phyloP scores from a whole-genome alignment of 2,113 vertebrate species.

The Ovibos moschatus region DNA sequence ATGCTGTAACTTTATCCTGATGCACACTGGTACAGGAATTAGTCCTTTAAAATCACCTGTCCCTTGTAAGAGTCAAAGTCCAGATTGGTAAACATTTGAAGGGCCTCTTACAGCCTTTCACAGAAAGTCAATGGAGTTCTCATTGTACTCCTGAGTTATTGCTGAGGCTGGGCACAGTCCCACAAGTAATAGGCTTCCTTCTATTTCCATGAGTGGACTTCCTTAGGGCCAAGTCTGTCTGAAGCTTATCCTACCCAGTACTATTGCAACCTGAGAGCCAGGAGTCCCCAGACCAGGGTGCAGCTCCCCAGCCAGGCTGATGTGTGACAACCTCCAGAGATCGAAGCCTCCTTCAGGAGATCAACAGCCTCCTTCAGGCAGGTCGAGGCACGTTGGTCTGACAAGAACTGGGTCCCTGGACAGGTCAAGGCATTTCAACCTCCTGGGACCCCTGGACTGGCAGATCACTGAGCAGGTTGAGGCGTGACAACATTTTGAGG shows the following conservation, averaged over 20 bases:
- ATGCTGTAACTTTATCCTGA: background rate
- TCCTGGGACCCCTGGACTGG: background rate
- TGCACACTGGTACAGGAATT: background rate
- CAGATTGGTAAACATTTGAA: background rate
- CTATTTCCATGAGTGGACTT: background rate
- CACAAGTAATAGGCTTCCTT: background rate
- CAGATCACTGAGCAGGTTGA: background rate
- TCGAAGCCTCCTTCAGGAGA: no score
- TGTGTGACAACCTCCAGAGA: background rate
- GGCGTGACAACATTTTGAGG: background rate
- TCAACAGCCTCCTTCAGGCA: background rate
- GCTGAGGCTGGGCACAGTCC: background rate
- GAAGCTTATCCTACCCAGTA: background rate
- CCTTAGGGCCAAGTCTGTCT: background rate
- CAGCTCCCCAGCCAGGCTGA: background rate
- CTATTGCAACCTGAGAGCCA: background rate
- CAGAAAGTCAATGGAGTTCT: background rate
- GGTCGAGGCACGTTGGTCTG: background rate
- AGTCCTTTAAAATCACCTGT: background rate
- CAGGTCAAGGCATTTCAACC: background rate
- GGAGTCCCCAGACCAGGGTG: accelerated
- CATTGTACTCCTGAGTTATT: background rate
- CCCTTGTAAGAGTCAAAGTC: background rate
- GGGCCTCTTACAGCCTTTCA: background rate
- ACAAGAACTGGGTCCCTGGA: background rate